Evolutionary conservation across 2,888 invertebrate species (phyloP).

Genomic region (Sarcophaga caerulescens): DNA sequence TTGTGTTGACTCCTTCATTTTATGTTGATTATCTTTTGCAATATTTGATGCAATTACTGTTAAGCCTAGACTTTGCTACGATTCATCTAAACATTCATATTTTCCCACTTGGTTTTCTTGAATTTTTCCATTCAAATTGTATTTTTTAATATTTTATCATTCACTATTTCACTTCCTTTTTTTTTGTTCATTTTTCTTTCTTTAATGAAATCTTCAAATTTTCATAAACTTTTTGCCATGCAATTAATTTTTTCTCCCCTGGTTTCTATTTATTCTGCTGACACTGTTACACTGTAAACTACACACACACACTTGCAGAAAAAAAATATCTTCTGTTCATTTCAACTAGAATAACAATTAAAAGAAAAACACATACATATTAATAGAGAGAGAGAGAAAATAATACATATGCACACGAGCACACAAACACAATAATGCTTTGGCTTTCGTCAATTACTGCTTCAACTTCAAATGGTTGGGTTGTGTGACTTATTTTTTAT

Average conservation of each 20-base stretch:
- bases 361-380: background rate
- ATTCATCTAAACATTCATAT: background rate
- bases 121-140: background rate
- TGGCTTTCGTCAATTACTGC: background rate
- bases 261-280: background rate
- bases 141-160: background rate
- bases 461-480: background rate
- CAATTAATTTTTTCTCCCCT: background rate
- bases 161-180: background rate
- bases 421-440: too few species aligned
- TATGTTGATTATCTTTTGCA: too few species aligned
- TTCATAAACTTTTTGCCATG: background rate
- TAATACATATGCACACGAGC: too few species aligned
- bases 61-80: too few species aligned
- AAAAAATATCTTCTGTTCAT: too few species aligned
- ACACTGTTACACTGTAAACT: background rate
- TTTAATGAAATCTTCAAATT: background rate
- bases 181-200: background rate
- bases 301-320: background rate
- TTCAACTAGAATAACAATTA: background rate
- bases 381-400: too few species aligned
- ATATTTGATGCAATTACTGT: too few species aligned
- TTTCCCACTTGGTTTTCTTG: background rate
- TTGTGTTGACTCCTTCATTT: too few species aligned
- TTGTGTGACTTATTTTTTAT: too few species aligned